These are phyloP conservation scores for Serripes groenlandicus DNA, from an alignment of 2,888 invertebrate species.

Conservation along the genomic window DNA sequence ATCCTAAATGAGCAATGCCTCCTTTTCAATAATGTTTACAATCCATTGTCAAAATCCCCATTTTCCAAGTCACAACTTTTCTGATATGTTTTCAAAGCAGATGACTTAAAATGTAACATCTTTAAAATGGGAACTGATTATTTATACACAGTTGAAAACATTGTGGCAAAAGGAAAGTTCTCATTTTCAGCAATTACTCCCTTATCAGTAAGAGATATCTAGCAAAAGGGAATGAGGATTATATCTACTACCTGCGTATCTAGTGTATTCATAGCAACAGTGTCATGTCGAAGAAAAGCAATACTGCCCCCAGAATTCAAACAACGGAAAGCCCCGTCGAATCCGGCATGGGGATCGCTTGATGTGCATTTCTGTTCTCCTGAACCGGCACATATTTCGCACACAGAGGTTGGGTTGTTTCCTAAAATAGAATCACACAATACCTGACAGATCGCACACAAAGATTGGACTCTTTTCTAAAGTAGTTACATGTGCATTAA, in stretches of 20 bases:
- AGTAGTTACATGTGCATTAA: no score
- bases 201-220: no score
- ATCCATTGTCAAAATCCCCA: not conserved
- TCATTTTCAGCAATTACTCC: no score
- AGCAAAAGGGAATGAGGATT: not conserved
- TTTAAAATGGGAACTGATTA: no score
- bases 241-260: slow-evolving; percentile 5
- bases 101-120: no score
- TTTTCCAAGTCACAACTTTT: no score
- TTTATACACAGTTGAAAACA: no score
- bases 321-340: slow-evolving; percentile 94
- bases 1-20: not conserved
- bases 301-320: slow-evolving; percentile 93
- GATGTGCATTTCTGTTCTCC: slow-evolving; percentile 82
- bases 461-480: not conserved
- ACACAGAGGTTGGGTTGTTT: slow-evolving; percentile 91
- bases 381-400: slow-evolving; percentile 92
- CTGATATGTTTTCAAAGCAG: no score
- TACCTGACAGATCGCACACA: not conserved
- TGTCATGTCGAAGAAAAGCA: slow-evolving; percentile 91
- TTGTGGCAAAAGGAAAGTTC: no score
- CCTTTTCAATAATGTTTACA: not conserved
- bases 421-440: slow-evolving; percentile 87
- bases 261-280: slow-evolving; percentile 74
- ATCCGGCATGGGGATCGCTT: slow-evolving; percentile 94